Evolutionary conservation across 2,797 vertebrate species (phyloP).

Genomic region (Gila robusta): DNA sequence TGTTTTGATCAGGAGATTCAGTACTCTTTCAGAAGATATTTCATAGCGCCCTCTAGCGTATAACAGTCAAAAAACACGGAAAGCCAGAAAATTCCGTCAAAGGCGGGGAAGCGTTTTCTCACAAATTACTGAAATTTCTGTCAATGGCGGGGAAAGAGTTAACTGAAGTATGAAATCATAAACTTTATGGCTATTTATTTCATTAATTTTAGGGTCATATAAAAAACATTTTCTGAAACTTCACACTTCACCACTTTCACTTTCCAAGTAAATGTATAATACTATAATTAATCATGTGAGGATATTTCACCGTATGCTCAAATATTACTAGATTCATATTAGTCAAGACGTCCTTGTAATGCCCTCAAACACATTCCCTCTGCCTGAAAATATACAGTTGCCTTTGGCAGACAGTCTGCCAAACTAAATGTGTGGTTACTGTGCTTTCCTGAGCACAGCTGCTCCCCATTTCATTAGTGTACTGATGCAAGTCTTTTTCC

Average conservation of each 20-base stretch:
- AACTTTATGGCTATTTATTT: background rate
- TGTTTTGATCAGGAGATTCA: no score
- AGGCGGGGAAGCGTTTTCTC: no score
- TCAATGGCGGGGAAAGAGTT: background rate
- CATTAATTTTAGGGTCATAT: background rate
- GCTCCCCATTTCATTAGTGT: constrained; percentile 62
- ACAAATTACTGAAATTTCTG: no score
- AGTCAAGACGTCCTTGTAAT: constrained; percentile 42
- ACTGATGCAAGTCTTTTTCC: constrained; percentile 58
- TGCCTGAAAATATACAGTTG: constrained; percentile 37
- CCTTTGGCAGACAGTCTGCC: constrained; percentile 52
- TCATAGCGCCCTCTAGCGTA: no score
- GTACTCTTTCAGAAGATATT: no score
- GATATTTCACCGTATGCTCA: constrained; percentile 42
- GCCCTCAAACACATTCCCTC: constrained; percentile 39
- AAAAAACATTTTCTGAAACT: background rate
- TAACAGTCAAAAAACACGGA: no score
- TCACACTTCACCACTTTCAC: background rate
- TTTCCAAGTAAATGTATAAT: background rate
- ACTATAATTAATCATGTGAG: constrained; percentile 8
- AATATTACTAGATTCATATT: constrained; percentile 31
- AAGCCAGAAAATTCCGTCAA: no score
- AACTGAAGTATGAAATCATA: constrained; percentile 8
- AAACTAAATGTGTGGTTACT: constrained; percentile 56
- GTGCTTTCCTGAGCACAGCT: constrained; percentile 56